These are phyloP conservation scores for Minunthozetes semirufus DNA, from an alignment of 2,888 invertebrate species.

Conservation along the genomic window DNA sequence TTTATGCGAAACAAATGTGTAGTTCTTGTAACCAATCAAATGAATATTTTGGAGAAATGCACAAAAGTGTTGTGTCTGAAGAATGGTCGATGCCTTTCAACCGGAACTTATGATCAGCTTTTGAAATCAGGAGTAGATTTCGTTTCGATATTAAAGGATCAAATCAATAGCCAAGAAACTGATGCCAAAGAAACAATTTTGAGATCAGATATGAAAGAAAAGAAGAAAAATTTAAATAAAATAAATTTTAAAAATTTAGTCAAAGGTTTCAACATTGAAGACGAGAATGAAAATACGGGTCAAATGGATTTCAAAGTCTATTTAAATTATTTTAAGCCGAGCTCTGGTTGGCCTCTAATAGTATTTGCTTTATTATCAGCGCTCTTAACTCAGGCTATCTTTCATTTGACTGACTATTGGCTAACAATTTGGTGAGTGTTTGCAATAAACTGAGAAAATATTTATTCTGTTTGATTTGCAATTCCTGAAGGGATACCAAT, in stretches of 20 bases:
- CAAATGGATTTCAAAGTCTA: conserved; percentile 45
- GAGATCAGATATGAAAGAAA: no score
- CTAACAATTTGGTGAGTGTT: conserved; percentile 48
- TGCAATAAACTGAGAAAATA: conserved; percentile 7
- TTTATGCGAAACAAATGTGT: conserved; percentile 49
- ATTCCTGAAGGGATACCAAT: conserved; percentile 41
- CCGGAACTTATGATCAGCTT: conserved; percentile 40
- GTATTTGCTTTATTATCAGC: conserved; percentile 51
- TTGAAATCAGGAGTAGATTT: conserved; percentile 40
- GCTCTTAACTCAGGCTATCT: conserved; percentile 47
- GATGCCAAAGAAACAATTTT: no score
- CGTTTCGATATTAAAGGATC: neutral
- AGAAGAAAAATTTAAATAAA: neutral
- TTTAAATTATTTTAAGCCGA: conserved; percentile 55
- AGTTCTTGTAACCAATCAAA: conserved; percentile 53
- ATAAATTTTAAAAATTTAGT: no score
- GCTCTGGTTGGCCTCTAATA: conserved; percentile 54
- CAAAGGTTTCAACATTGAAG: neutral
- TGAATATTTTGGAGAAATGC: conserved; percentile 51
- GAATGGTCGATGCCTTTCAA: conserved; percentile 40
- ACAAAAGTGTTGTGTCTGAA: conserved; percentile 50
- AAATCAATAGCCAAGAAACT: no score
- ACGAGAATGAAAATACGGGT: neutral
- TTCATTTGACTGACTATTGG: conserved; percentile 50
- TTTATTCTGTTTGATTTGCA: conserved; percentile 44